Percentiles rank a stretch among this genome's conserved stretches.
These are phyloP conservation scores for Drosophila bocki DNA, from an alignment of 1,140 invertebrate species.

Conservation along the genomic window DNA sequence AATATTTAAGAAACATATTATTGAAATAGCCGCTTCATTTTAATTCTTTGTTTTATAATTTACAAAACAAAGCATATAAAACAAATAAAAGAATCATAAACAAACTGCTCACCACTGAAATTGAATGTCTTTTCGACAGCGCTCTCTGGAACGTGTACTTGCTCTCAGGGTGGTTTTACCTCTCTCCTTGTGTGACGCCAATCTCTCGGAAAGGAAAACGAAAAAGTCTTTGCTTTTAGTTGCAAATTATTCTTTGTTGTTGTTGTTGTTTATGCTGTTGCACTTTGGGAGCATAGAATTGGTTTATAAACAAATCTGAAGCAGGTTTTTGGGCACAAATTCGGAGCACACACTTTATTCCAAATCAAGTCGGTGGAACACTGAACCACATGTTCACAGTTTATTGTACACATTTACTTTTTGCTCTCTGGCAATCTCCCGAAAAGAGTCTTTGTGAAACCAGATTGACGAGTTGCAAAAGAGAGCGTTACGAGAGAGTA, in stretches of 20 bases:
- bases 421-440: not conserved
- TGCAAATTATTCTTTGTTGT: not conserved
- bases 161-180: not conserved
- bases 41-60: not conserved
- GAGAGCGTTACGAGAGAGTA: constrained; percentile 5
- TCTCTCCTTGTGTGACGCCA: not conserved
- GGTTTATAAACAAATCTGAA: constrained; percentile 40
- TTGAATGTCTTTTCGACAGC: too few species aligned
- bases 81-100: not conserved
- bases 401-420: not conserved
- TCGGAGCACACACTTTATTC: not conserved
- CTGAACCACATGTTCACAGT: constrained; percentile 31
- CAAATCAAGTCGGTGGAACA: constrained; percentile 9
- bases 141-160: too few species aligned
- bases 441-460: constrained; percentile 2
- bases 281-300: not conserved
- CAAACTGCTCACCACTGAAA: not conserved
- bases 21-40: accelerated
- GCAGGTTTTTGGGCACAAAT: constrained; percentile 69
- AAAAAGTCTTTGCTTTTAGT: not conserved
- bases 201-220: not conserved
- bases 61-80: not conserved
- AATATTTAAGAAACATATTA: not conserved
- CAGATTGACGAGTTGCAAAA: constrained; percentile 12
- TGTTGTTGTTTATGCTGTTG: not conserved